A percentile compares a stretch with the other conserved stretches of the same genome.
These are phyloP conservation scores for Struthidea cinerea DNA, from an alignment of 2,113 vertebrate species.

Conservation along the genomic window DNA sequence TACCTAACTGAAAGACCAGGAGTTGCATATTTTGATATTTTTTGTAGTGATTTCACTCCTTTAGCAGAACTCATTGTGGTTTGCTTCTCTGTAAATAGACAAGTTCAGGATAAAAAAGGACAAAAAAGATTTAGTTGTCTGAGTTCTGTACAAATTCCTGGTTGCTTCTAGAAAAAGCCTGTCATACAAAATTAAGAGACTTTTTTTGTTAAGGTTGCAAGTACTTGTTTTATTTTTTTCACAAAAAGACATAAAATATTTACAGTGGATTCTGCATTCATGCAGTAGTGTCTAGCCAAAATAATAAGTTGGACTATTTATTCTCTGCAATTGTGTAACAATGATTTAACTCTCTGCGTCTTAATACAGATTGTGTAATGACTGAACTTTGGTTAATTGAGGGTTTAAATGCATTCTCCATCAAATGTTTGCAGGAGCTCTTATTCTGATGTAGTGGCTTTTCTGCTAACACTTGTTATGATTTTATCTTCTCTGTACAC, in stretches of 20 bases:
- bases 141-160: neutral
- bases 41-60: neutral
- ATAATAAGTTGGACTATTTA: neutral
- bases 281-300: neutral
- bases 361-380: neutral
- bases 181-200: neutral
- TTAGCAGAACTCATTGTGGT: neutral
- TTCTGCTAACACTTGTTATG: slow-evolving; percentile 10
- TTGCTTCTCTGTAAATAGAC: neutral
- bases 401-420: neutral
- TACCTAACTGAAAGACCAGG: neutral
- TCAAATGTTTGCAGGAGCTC: neutral
- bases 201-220: neutral
- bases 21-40: neutral
- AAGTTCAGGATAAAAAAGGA: neutral
- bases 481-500: neutral
- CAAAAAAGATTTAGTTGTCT: neutral
- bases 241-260: neutral
- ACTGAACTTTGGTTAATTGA: neutral
- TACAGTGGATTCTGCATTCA: neutral
- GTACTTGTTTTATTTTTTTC: neutral
- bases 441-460: neutral
- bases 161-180: neutral
- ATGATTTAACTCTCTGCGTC: neutral
- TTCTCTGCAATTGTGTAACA: neutral